phyloP scores from a whole-genome alignment of 2,797 vertebrate genomes.

The Aulostomus chinensis region DNA sequence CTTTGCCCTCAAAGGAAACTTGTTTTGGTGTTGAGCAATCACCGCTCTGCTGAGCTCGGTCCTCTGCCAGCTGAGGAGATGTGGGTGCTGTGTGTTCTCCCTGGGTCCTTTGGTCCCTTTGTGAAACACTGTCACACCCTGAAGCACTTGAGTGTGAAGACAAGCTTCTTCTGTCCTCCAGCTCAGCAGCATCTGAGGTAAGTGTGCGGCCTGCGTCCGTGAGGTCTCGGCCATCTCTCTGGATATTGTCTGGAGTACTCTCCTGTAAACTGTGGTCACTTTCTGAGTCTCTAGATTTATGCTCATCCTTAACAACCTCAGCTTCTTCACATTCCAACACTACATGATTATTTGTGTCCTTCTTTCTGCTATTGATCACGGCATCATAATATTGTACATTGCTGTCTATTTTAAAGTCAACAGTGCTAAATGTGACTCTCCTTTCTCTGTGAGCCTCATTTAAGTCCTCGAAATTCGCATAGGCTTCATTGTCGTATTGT shows the following conservation, averaged over 20 bases:
- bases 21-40: constrained; percentile 18
- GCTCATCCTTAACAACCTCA: constrained; percentile 3
- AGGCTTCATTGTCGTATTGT: constrained; percentile 83
- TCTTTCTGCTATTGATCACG: constrained; percentile 18
- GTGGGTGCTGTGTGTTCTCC: constrained; percentile 7
- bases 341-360: constrained; percentile 28
- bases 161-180: constrained; percentile 33
- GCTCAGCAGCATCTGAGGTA: constrained; percentile 26
- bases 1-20: constrained; percentile 6
- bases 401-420: constrained; percentile 31
- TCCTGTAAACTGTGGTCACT: constrained; percentile 20
- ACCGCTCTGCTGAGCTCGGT: constrained; percentile 52
- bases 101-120: constrained; percentile 10
- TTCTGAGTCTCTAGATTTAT: constrained; percentile 32
- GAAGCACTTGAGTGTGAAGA: constrained; percentile 65
- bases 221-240: constrained; percentile 18
- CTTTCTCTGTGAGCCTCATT: constrained; percentile 59
- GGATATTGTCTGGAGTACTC: constrained; percentile 14
- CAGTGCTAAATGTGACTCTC: constrained; percentile 70
- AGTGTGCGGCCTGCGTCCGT: constrained; percentile 66
- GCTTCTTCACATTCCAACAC: constrained; percentile 29
- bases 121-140: constrained; percentile 29
- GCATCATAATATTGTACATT: constrained; percentile 71
- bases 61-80: constrained; percentile 19
- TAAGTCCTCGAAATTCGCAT: constrained; percentile 52